Conservation (phyloP, 2,797 vertebrate species). For the Galaxias olidus region DNA sequence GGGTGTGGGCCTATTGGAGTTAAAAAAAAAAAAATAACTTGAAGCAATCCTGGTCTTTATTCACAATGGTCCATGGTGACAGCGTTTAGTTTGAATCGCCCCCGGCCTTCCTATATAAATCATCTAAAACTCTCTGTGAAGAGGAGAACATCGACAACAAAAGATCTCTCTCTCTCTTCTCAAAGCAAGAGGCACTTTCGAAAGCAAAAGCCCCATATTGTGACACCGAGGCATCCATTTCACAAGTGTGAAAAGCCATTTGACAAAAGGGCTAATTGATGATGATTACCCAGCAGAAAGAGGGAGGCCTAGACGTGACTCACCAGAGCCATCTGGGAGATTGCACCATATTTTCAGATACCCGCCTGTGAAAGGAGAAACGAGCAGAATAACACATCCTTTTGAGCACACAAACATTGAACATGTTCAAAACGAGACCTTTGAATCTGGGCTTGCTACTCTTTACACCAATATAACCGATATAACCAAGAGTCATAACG, state of each 20-base stretch:
- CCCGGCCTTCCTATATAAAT: constrained; percentile 65
- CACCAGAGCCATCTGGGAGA: constrained; percentile 61
- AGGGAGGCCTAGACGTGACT: constrained; percentile 62
- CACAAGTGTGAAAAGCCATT: constrained; percentile 50
- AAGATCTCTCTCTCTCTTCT: constrained; percentile 53
- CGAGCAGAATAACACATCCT: constrained; percentile 21
- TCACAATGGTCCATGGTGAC: constrained; percentile 56
- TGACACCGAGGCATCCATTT: constrained; percentile 53
- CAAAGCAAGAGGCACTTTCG: constrained; percentile 60
- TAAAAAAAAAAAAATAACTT: constrained; percentile 54
- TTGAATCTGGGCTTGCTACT: neutral
- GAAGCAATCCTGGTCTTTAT: constrained; percentile 62
- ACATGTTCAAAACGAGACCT: no score
- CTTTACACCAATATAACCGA: constrained; percentile 50
- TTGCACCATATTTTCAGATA: constrained; percentile 56
- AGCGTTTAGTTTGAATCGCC: constrained; percentile 53
- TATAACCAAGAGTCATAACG: neutral
- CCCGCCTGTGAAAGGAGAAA: constrained; percentile 45
- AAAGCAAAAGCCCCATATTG: constrained; percentile 53
- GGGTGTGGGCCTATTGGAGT: constrained; percentile 49
- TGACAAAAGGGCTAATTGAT: constrained; percentile 70
- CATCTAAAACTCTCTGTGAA: constrained; percentile 52
- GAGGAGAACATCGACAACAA: constrained; percentile 57
- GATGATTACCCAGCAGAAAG: constrained; percentile 66
- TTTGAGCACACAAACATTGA: no score